Base-by-base conservation (phyloP, 1,140 invertebrate genomes). In the Leptinotarsa defecta region DNA sequence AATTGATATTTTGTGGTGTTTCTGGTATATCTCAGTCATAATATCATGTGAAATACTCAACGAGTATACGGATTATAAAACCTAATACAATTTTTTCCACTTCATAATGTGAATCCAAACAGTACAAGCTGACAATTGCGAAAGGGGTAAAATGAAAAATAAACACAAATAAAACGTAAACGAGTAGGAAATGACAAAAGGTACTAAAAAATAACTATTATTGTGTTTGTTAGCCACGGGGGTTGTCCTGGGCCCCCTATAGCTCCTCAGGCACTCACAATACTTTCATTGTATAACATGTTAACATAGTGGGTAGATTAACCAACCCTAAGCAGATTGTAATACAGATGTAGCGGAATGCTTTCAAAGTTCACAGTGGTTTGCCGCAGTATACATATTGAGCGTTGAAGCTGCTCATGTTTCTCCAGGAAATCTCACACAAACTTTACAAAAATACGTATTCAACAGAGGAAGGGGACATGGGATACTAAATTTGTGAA, bases 311-410 rank as follows among this genome's bases (percentile, higher is more conserved):
- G 73, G 70, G 70, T 75, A 76, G 68, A 68, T 79, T 67, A 63
- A 34, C 20, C 73, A 48, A 69, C 67, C 62, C 70, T 71, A 78
- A 77, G 73, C 71, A 77, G 73, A 75, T 77, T 79, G 68, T 76
- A 68, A 74, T 78, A 74, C 74, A 76, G 74, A 71, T 76, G 75
- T 76, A 78, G 76, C 72, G 57, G 70, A 74, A 76, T 77, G 73
- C 72, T 73, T 74, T 74, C 24, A 76, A 68, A 73, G 43, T 57
- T 34, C 62, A 71, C 65, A 77, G 64, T 77, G 72, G 76, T 71
- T 52, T 48, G 72, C 71, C 75, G 71, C 76, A 67, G 69, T 74
- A 48, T 65, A 48, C 20, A 27, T 69, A 52, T 63, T 74, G 73
- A 67, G 73, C 73, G 73, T 74, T 69, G 49, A 74, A 68, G 24